Conservation (phyloP, 2,888 invertebrate species). For the Polyommatus iphigenia region DNA sequence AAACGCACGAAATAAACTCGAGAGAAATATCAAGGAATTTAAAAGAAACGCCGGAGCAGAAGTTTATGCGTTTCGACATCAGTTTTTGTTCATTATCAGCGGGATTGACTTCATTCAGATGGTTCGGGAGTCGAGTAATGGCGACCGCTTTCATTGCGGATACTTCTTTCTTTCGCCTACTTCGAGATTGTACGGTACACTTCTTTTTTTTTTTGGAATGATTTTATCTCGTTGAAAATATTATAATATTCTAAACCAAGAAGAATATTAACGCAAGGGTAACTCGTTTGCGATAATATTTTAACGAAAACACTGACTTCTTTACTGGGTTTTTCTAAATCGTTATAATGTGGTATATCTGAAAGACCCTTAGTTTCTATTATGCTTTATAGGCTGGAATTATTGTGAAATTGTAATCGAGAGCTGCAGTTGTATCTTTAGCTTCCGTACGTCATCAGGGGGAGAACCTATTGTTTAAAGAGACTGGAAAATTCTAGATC, state of each 20-base stretch:
- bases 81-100: slow-evolving; percentile 17
- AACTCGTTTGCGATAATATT: background rate
- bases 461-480: slow-evolving; percentile 19
- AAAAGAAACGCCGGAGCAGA: background rate
- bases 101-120: slow-evolving; percentile 18
- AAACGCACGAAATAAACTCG: slow-evolving; percentile 24
- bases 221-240: background rate
- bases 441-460: slow-evolving; percentile 16
- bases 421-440: slow-evolving; percentile 19
- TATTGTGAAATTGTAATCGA: slow-evolving; percentile 22
- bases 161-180: background rate
- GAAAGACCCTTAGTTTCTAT: slow-evolving; percentile 1
- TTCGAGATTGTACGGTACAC: background rate
- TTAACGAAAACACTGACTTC: background rate
- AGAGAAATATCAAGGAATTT: slow-evolving; percentile 7
- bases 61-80: slow-evolving; percentile 21
- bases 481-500: slow-evolving; percentile 25
- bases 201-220: background rate
- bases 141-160: background rate
- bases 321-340: background rate
- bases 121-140: background rate
- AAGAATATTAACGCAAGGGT: background rate
- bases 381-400: slow-evolving; percentile 21
- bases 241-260: background rate
- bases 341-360: background rate